Evolutionary conservation across 2,888 invertebrate species (phyloP).

Genomic region (Heliconius aoede): DNA sequence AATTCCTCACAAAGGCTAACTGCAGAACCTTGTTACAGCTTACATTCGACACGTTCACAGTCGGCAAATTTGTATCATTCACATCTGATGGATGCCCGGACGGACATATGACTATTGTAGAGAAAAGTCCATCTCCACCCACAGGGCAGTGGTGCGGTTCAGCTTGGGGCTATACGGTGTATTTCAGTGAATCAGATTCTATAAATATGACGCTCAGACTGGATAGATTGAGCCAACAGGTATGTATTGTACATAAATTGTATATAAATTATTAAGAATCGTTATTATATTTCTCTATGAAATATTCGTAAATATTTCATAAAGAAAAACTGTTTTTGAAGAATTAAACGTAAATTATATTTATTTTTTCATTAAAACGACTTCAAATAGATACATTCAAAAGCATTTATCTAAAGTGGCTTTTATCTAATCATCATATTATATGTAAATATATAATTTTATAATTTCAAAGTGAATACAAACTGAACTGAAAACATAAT

Average conservation of each 20-base stretch:
- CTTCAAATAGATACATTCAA: too few species aligned
- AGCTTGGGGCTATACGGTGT: conserved; percentile 93
- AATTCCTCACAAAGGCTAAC: conserved; percentile 38
- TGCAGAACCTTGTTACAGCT: conserved; percentile 83
- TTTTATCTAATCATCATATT: too few species aligned
- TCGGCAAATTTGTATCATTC: conserved; percentile 91
- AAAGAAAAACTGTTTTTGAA: too few species aligned
- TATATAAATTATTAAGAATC: too few species aligned
- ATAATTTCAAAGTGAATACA: too few species aligned
- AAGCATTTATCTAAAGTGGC: too few species aligned
- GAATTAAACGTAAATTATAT: too few species aligned
- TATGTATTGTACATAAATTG: conserved; percentile 54
- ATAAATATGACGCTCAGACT: conserved; percentile 90
- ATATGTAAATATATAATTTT: too few species aligned
- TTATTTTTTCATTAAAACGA: too few species aligned
- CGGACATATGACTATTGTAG: conserved; percentile 91
- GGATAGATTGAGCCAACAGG: conserved; percentile 89
- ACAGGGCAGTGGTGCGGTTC: conserved; percentile 93
- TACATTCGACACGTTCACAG: conserved; percentile 92
- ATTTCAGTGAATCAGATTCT: conserved; percentile 91
- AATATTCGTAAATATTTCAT: too few species aligned
- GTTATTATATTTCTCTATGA: too few species aligned
- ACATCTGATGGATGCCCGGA: conserved; percentile 91
- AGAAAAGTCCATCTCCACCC: conserved; percentile 87
- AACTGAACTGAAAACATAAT: too few species aligned